phyloP scores from a whole-genome alignment of 1,140 invertebrate species.

The Papilio dardanus region DNA sequence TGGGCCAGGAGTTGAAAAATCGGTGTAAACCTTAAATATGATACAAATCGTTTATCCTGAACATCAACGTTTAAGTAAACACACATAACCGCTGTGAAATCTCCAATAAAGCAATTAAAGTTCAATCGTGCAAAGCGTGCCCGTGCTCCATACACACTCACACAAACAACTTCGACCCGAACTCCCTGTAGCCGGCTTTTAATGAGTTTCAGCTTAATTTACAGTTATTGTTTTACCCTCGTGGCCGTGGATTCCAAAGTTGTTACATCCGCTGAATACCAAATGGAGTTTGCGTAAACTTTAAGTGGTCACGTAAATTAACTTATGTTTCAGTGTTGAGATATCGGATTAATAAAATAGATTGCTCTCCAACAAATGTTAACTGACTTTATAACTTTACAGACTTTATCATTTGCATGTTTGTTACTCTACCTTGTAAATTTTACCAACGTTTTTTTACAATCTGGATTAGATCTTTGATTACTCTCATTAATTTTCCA shows the following conservation, averaged over 20 bases:
- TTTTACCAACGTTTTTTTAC: too few relatives aligned
- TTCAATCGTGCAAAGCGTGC: slow-evolving; percentile 66
- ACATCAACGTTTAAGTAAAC: slow-evolving; percentile 40
- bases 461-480: too few relatives aligned
- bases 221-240: slow-evolving; percentile 76
- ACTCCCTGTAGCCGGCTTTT: slow-evolving; percentile 55
- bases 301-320: slow-evolving; percentile 51
- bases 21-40: too few relatives aligned
- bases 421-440: not conserved
- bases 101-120: slow-evolving; percentile 64
- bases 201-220: slow-evolving; percentile 78
- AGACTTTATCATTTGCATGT: not conserved
- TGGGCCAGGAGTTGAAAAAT: too few relatives aligned
- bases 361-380: not conserved
- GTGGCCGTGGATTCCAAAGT: slow-evolving; percentile 57
- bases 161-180: slow-evolving; percentile 41
- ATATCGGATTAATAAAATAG: slow-evolving; percentile 43
- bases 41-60: not conserved
- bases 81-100: slow-evolving; percentile 47
- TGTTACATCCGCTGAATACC: slow-evolving; percentile 54
- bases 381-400: slow-evolving; percentile 17
- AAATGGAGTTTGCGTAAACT: slow-evolving; percentile 50
- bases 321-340: slow-evolving; percentile 42
- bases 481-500: too few relatives aligned
- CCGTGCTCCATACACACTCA: slow-evolving; percentile 48